A percentile compares a stretch with the other conserved stretches of the same genome.
phyloP scores from a whole-genome alignment of 2,797 vertebrate species.

The Urophycis tenuis region DNA sequence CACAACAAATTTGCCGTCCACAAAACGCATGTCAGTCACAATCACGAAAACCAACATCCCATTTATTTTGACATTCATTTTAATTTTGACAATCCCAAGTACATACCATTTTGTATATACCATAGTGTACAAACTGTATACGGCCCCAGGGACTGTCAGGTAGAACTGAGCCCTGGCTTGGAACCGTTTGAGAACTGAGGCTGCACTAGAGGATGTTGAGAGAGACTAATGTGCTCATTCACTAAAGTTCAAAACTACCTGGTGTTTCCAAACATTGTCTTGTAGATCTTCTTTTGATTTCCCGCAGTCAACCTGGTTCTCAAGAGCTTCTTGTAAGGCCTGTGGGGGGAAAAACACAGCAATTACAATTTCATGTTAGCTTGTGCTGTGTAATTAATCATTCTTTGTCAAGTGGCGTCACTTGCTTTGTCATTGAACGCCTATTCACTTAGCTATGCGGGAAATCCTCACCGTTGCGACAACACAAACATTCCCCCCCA shows the following conservation, averaged over 20 bases:
- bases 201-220: background rate
- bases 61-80: background rate
- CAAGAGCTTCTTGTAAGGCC: constrained; percentile 44
- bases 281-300: constrained; percentile 27
- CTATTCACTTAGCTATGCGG: background rate
- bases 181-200: background rate
- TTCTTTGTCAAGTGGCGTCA: background rate
- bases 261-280: constrained; percentile 58
- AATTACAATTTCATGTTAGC: background rate
- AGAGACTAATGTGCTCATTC: background rate
- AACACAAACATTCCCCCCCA: background rate
- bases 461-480: background rate
- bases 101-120: too few species aligned
- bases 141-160: too few species aligned
- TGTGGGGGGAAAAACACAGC: constrained; percentile 16
- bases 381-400: background rate
- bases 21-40: background rate
- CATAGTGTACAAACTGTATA: too few species aligned
- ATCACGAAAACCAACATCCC: background rate
- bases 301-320: background rate
- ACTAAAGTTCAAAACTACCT: constrained; percentile 42
- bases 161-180: too few species aligned
- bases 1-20: too few species aligned
- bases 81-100: background rate
- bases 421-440: background rate